Evolutionary conservation across 2,888 invertebrate genomes (phyloP), one percentile per base, ranked within the genome.

Genomic region (Pocota personata): DNA sequence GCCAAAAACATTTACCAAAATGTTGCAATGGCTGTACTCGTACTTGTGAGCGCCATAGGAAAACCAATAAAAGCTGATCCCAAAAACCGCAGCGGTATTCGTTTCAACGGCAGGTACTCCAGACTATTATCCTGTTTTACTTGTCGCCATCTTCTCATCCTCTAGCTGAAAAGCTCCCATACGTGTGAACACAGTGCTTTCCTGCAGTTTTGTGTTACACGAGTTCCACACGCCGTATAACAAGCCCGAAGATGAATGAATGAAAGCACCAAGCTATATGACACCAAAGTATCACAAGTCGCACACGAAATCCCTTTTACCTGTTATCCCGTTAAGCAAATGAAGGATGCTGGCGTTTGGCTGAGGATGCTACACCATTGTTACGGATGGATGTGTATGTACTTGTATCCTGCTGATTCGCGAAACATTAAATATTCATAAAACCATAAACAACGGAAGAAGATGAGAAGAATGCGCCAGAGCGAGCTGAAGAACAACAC

Each of bases 361-460:
- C 66, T 60, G 37, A 46, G 30, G 50, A 64, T 76, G 58, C 30
- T 57, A 37, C 32, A 55, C 35, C 30, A 5, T n/a, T 75, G 64
- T 72, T 48, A 19, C 46, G 14, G 35, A 27, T 64, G 52, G 46
- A 30, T 40, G 52, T 35, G 30, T 50, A 48, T 71, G 57, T 43
- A 32, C 40, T 14, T 48, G 48, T 69, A 60, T 62, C 79, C 83
- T 50, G 52, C 73, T 69, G 73, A 69, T 58, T 84, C 48, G 69
- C 62, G 24, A 52, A 48, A 12, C 79, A 75, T 84, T 75, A 84
- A 84, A 79, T 84, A 79, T 84, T 84, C 84, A 84, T 79, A 79
- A 84, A 75, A 75, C 73, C 83, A 79, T 84, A 78, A 78, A 83
- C 73, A 78, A 58, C 48, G 66, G 60, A 75, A 73, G 43, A 35